Conservation (phyloP, 2,888 invertebrate genomes). For the Diarsia rubi region DNA sequence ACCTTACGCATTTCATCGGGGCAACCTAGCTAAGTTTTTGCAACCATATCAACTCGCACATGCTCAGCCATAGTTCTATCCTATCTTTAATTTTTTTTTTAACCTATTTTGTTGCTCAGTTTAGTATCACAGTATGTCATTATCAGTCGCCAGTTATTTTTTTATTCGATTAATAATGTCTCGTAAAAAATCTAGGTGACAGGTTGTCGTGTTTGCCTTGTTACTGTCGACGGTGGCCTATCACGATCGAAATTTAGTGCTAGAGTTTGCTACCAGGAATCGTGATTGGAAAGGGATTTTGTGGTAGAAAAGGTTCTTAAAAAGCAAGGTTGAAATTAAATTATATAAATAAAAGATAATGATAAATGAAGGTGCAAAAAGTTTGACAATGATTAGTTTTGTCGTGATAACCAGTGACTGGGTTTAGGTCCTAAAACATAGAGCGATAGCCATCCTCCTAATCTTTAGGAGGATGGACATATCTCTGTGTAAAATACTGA, state of each 20-base stretch:
- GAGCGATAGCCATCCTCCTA: too few relatives aligned
- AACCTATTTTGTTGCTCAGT: background rate
- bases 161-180: background rate
- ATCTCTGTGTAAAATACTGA: background rate
- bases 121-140: background rate
- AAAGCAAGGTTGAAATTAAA: slow-evolving; percentile 12
- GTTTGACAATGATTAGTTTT: background rate
- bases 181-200: slow-evolving; percentile 40
- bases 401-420: background rate
- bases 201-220: slow-evolving; percentile 23
- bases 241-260: slow-evolving; percentile 31
- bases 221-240: slow-evolving; percentile 21
- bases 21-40: background rate
- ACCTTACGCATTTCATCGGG: background rate
- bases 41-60: background rate
- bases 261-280: background rate
- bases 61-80: background rate
- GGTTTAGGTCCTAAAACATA: background rate
- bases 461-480: background rate
- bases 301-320: slow-evolving; percentile 10
- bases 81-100: too few relatives aligned
- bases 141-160: background rate
- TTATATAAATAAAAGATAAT: background rate
- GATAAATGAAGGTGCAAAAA: background rate
- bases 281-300: slow-evolving; percentile 43